Evolutionary conservation across 2,888 invertebrate genomes (phyloP).

Genomic region (Lasioglossum calceatum): DNA sequence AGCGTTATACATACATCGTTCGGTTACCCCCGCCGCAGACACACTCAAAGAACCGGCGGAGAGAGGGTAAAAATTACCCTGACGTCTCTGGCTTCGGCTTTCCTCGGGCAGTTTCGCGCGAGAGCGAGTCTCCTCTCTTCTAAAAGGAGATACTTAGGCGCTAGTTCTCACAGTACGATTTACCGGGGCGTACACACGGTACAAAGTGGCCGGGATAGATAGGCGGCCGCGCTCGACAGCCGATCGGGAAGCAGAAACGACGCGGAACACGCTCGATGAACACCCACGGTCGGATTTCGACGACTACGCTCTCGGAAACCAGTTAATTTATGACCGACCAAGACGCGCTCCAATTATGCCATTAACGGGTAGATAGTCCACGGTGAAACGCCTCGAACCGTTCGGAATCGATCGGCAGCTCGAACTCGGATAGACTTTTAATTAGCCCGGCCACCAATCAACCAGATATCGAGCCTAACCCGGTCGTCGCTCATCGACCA

Average conservation of each 20-base stretch:
- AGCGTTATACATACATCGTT: too few relatives aligned
- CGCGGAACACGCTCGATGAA: conserved; percentile 5
- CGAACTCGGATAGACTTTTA: conserved; percentile 54
- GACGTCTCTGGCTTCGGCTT: background rate
- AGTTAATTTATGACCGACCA: conserved; percentile 72
- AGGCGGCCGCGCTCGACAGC: background rate
- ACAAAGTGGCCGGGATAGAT: background rate
- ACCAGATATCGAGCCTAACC: conserved; percentile 9
- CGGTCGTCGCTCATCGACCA: background rate
- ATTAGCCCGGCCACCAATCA: conserved; percentile 55
- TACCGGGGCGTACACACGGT: conserved; percentile 2
- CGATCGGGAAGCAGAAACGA: conserved; percentile 13
- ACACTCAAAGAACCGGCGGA: too few relatives aligned
- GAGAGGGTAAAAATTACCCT: too few relatives aligned
- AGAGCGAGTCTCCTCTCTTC: background rate
- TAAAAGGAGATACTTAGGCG: background rate
- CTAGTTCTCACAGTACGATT: conserved; percentile 20
- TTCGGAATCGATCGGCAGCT: conserved; percentile 5
- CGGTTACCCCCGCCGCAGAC: too few relatives aligned
- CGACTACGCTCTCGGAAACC: conserved; percentile 44
- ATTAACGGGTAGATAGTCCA: conserved; percentile 65
- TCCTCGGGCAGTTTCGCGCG: conserved; percentile 2
- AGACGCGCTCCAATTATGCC: conserved; percentile 64
- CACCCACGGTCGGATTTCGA: conserved; percentile 15
- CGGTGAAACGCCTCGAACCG: conserved; percentile 43